These are phyloP conservation scores for Channa argus DNA, from an alignment of 2,113 vertebrate species.

Conservation along the genomic window DNA sequence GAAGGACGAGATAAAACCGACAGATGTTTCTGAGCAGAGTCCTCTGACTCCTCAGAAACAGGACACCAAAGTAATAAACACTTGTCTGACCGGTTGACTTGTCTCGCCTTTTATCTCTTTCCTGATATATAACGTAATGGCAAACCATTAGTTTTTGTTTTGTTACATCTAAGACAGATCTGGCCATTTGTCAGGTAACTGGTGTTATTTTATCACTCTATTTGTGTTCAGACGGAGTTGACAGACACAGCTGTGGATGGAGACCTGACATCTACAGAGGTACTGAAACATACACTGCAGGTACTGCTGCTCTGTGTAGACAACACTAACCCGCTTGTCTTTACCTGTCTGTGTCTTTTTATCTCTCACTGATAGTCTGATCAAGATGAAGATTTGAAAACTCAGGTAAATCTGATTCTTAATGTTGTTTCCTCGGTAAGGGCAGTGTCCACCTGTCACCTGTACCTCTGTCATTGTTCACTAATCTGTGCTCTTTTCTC, in stretches of 20 bases:
- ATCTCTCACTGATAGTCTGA: constrained; percentile 69
- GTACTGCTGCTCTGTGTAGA: constrained; percentile 64
- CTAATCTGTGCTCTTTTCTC: not conserved
- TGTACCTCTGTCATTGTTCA: not conserved
- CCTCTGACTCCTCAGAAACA: constrained; percentile 60
- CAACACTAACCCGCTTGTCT: constrained; percentile 6
- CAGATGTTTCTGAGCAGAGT: constrained; percentile 76
- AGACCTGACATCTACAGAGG: constrained; percentile 93
- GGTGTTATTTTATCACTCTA: not conserved
- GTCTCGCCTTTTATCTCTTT: not conserved
- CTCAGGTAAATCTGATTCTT: constrained; percentile 47
- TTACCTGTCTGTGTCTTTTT: not conserved
- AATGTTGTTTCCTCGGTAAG: not conserved
- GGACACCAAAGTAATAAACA: constrained; percentile 62
- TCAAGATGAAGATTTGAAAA: constrained; percentile 91
- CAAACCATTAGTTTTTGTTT: too few relatives aligned
- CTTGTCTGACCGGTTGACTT: not conserved
- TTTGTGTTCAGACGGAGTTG: constrained; percentile 92
- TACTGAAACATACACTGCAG: constrained; percentile 73
- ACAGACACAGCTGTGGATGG: constrained; percentile 90
- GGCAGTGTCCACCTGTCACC: not conserved
- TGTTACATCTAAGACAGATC: too few relatives aligned
- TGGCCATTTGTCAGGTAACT: too few relatives aligned
- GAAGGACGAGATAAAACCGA: constrained; percentile 73
- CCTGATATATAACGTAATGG: too few relatives aligned